Conservation (phyloP, 2,113 vertebrate genomes). For the Leuciscus idus region DNA sequence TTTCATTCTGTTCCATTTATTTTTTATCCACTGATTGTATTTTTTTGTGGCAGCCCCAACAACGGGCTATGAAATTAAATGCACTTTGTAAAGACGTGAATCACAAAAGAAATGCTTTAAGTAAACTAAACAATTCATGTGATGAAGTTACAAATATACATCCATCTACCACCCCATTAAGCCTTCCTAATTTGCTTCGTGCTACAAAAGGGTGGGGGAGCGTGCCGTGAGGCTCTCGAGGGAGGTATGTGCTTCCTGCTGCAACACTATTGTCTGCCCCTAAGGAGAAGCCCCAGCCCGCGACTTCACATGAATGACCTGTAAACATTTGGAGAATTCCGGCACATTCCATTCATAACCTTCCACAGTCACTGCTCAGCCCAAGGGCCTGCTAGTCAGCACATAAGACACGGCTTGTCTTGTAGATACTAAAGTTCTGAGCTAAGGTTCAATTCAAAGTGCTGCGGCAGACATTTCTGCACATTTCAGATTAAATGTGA, state of each 20-base stretch:
- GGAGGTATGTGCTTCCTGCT: conserved; percentile 51
- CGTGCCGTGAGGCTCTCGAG: conserved; percentile 39
- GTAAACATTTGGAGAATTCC: conserved; percentile 53
- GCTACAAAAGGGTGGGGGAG: conserved; percentile 2
- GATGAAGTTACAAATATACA: neutral
- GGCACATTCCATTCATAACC: conserved; percentile 58
- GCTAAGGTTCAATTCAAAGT: neutral
- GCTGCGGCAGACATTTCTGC: conserved; percentile 10
- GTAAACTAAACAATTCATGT: conserved; percentile 3
- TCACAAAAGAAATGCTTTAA: neutral
- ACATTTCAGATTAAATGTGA: conserved; percentile 3
- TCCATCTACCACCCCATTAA: neutral
- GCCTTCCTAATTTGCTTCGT: neutral
- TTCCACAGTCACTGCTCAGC: conserved; percentile 36
- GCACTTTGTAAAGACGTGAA: conserved; percentile 7
- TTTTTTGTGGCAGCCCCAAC: conserved; percentile 13
- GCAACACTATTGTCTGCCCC: conserved; percentile 50
- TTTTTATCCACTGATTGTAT: neutral
- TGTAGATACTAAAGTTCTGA: neutral
- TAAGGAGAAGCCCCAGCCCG: conserved; percentile 36
- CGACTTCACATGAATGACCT: conserved; percentile 50
- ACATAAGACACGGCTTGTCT: conserved; percentile 17
- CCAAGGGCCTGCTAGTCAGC: conserved; percentile 6
- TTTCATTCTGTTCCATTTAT: conserved; percentile 13
- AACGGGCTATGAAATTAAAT: neutral